Base-by-base conservation (phyloP, 2,888 invertebrate species). In the Lasioglossum vierecki region DNA sequence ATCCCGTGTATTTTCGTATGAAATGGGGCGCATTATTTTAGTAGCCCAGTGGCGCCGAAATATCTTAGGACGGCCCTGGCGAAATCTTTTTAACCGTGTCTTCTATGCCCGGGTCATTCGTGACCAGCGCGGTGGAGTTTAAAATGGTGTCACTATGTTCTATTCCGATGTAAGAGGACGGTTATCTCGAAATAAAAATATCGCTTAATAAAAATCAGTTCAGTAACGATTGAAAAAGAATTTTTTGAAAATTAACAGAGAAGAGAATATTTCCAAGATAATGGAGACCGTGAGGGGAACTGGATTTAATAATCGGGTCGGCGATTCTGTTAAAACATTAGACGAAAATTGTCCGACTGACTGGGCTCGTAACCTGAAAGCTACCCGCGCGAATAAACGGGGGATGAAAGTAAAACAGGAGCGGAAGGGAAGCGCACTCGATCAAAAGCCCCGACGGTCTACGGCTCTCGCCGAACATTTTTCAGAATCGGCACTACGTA, bases 401-500 rank as follows among this genome's bases (percentile, higher is more conserved):
- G 39, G 66, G 35, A 68, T 68, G 22, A 68, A 39, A 39, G 35
- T 66, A 68, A 68, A 68, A 68, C 9, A 71, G 44, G 30, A 30
- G 35, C 18, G 22, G 18, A 49, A 60, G 39, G 35, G 15, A 41
- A 60, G 22, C 46, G 46, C 57, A 66, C 46, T 63, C 70, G 74
- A 71, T 78, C 53, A 83, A 60, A 76, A 74, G 15, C 77, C 53
- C 73, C 53, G 60, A 73, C 44, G 49, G 60, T 26, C 35, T 72
- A 15, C 53, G 68, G 68, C 6, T 39, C 22, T 22, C 18, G 44
- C 46, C 63, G 73, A 70, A 83, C 60, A 78, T 70, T 83, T 83
- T 84, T 83, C 49, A 60, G 74, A 83, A 84, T 78, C 83, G 83
- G 73, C 49, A 60, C 74, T 71, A 41, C 83, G 74, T 77, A 78